Conservation (phyloP, 2,113 vertebrate genomes). For the Leuciscus idus region DNA sequence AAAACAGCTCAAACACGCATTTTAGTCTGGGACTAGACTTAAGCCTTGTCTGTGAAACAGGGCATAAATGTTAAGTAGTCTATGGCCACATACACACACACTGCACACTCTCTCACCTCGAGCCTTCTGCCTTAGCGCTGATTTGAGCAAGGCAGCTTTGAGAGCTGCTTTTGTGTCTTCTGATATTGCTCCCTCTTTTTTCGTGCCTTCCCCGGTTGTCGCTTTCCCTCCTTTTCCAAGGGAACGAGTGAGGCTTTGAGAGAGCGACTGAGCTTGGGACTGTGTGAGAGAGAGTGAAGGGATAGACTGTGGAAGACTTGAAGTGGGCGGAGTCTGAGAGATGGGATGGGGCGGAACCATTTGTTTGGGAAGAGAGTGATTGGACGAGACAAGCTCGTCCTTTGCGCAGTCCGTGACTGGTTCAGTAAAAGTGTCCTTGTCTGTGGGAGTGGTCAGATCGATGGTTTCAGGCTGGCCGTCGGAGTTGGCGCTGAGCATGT, state of each 20-base stretch:
- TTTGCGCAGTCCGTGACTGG: conserved; percentile 65
- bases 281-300: conserved; percentile 73
- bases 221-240: conserved; percentile 69
- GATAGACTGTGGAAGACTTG: conserved; percentile 60
- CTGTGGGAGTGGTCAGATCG: conserved; percentile 81
- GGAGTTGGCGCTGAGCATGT: conserved; percentile 90
- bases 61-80: too few relatives aligned
- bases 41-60: too few relatives aligned
- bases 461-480: conserved; percentile 83
- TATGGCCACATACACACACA: background rate
- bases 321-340: conserved; percentile 53
- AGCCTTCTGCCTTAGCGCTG: conserved; percentile 85
- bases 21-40: too few relatives aligned
- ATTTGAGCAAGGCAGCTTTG: conserved; percentile 88
- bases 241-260: conserved; percentile 75
- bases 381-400: conserved; percentile 52
- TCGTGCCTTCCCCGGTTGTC: conserved; percentile 71
- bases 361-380: background rate
- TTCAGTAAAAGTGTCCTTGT: conserved; percentile 65
- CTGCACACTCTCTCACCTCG: conserved; percentile 73
- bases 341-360: conserved; percentile 59
- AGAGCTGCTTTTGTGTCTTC: conserved; percentile 93
- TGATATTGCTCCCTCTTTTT: conserved; percentile 89
- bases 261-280: conserved; percentile 75
- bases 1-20: too few relatives aligned